Evolutionary conservation across 1,140 invertebrate species (phyloP).

Genomic region (Drosophila nebulosa): DNA sequence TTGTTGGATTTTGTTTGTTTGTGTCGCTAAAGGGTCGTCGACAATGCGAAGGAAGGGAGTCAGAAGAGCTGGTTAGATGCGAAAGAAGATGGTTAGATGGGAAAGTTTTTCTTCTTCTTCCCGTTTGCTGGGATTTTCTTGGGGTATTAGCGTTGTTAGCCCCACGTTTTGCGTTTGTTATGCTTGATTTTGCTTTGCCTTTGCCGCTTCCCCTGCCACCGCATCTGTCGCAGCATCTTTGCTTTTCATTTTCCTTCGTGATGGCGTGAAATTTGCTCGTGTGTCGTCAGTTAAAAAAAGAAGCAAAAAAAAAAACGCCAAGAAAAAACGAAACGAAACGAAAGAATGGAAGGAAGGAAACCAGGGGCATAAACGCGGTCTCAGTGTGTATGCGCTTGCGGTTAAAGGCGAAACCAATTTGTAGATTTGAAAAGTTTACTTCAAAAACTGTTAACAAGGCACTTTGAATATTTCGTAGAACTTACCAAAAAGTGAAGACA

Average conservation of each 20-base stretch:
- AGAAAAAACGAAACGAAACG: background rate
- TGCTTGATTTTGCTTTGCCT: conserved; percentile 63
- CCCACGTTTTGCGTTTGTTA: conserved; percentile 61
- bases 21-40: conserved; percentile 61
- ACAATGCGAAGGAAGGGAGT: background rate
- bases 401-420: conserved; percentile 78
- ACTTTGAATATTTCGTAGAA: conserved; percentile 56
- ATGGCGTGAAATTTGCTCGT: conserved; percentile 42
- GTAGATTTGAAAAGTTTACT: conserved; percentile 74
- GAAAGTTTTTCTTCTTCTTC: conserved; percentile 62
- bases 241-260: conserved; percentile 39
- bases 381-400: conserved; percentile 50
- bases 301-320: background rate
- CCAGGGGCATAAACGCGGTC: conserved; percentile 28
- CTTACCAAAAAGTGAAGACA: conserved; percentile 9
- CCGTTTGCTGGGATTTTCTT: conserved; percentile 61
- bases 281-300: background rate
- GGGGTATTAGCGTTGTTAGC: conserved; percentile 73
- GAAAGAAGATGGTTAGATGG: conserved; percentile 32
- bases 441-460: conserved; percentile 70
- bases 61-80: background rate
- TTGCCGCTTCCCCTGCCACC: no score
- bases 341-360: background rate
- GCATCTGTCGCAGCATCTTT: background rate
- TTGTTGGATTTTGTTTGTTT: conserved; percentile 68